Evolutionary conservation across 2,797 vertebrate genomes (phyloP).

Genomic region (Amblyopsis hoosieri): DNA sequence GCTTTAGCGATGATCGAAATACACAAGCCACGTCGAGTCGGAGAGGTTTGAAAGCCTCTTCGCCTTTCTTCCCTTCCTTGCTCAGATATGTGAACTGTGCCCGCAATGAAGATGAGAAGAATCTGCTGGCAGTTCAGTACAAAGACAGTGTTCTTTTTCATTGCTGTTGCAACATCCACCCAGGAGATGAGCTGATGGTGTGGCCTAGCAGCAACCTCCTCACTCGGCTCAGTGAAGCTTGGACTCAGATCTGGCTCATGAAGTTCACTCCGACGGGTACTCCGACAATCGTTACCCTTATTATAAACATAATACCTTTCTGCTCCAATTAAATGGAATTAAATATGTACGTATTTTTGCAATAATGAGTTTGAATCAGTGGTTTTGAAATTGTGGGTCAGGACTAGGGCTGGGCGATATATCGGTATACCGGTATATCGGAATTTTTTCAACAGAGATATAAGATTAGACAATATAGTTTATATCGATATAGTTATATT

Average conservation of each 20-base stretch:
- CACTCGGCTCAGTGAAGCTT: conserved; percentile 57
- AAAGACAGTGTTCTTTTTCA: conserved; percentile 91
- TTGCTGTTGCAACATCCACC: conserved; percentile 83
- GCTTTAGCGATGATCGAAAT: neutral
- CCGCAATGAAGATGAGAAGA: conserved; percentile 87
- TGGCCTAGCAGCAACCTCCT: conserved; percentile 90
- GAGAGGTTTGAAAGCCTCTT: neutral
- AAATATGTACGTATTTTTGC: too few species aligned
- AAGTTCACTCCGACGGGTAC: conserved; percentile 68
- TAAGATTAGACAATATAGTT: too few species aligned
- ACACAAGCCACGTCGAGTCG: too few species aligned
- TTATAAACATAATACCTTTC: too few species aligned
- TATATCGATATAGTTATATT: too few species aligned
- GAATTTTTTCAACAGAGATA: too few species aligned
- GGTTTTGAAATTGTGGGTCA: too few species aligned
- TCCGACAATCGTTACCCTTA: too few species aligned
- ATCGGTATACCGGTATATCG: too few species aligned
- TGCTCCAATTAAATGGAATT: too few species aligned
- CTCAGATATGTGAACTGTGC: conserved; percentile 90
- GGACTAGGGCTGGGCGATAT: too few species aligned
- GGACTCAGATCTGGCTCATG: conserved; percentile 70
- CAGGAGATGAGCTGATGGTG: conserved; percentile 90
- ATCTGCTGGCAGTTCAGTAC: conserved; percentile 92
- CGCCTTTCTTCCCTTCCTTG: neutral
- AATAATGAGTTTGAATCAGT: too few species aligned